These are phyloP conservation scores for Epirrhoe tristata DNA, from an alignment of 2,888 invertebrate genomes.

Conservation along the genomic window DNA sequence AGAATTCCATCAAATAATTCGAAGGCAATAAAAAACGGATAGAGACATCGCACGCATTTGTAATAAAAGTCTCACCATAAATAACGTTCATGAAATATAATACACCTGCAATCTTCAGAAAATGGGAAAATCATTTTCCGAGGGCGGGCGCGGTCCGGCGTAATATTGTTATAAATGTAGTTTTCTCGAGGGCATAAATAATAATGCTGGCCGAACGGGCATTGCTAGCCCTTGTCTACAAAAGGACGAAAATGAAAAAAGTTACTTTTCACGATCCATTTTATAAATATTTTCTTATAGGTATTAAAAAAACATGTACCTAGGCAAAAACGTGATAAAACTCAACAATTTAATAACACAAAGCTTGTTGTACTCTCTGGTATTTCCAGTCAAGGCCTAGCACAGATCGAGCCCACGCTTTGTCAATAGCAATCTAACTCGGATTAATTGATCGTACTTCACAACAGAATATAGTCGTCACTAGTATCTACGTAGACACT, in stretches of 20 bases:
- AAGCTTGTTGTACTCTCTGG: too few relatives aligned
- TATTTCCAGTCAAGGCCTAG: too few relatives aligned
- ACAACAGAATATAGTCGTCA: too few relatives aligned
- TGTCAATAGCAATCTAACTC: too few relatives aligned
- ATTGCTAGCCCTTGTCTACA: conserved; percentile 34
- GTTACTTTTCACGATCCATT: neutral
- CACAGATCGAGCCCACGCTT: too few relatives aligned
- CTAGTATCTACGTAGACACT: too few relatives aligned
- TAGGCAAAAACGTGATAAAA: neutral
- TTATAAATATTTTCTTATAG: neutral
- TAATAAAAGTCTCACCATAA: conserved; percentile 85
- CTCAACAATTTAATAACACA: neutral
- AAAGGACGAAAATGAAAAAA: conserved; percentile 31
- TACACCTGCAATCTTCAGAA: conserved; percentile 85
- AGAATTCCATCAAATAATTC: conserved; percentile 80
- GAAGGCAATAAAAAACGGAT: conserved; percentile 81
- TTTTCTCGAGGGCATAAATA: conserved; percentile 82
- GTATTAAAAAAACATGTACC: neutral
- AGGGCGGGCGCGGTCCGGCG: conserved; percentile 82
- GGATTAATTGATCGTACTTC: too few relatives aligned
- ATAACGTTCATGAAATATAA: conserved; percentile 86
- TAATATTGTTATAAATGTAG: conserved; percentile 86
- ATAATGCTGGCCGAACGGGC: conserved; percentile 75
- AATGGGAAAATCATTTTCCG: conserved; percentile 85
- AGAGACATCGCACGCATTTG: conserved; percentile 85